Conservation (phyloP, 2,113 vertebrate genomes). For the Tursiops truncatus region DNA sequence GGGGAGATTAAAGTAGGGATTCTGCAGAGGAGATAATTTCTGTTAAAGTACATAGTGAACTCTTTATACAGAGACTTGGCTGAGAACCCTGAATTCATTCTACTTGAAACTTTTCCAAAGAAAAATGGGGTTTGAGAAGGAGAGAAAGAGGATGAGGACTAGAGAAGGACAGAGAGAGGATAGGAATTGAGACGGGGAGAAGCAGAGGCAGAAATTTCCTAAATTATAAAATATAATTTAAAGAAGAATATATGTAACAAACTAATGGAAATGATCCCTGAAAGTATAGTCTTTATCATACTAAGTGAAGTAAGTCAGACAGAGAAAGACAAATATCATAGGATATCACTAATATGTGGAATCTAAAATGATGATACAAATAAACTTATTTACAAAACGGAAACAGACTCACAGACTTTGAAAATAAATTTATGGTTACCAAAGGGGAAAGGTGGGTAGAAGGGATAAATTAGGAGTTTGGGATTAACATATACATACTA, state of each 20-base stretch:
- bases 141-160: not conserved
- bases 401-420: not conserved
- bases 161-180: not conserved
- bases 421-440: not conserved
- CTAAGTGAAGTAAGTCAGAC: not conserved
- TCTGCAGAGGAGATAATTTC: conserved; percentile 70
- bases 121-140: not conserved
- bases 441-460: not conserved
- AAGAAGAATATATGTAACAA: not conserved
- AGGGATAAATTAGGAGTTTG: not conserved
- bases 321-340: not conserved
- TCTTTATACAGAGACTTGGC: conserved; percentile 28
- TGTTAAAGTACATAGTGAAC: conserved; percentile 52
- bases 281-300: not conserved
- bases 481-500: not conserved
- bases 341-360: not conserved
- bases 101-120: conserved; percentile 63
- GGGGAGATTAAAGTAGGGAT: conserved; percentile 60
- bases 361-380: not conserved
- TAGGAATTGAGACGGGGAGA: not conserved
- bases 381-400: not conserved
- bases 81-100: conserved; percentile 55
- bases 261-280: not conserved
- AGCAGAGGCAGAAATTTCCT: not conserved
- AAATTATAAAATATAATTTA: not conserved